Evolutionary conservation across 2,888 invertebrate genomes (phyloP).

Genomic region (Amblyjoppa fuscipennis): DNA sequence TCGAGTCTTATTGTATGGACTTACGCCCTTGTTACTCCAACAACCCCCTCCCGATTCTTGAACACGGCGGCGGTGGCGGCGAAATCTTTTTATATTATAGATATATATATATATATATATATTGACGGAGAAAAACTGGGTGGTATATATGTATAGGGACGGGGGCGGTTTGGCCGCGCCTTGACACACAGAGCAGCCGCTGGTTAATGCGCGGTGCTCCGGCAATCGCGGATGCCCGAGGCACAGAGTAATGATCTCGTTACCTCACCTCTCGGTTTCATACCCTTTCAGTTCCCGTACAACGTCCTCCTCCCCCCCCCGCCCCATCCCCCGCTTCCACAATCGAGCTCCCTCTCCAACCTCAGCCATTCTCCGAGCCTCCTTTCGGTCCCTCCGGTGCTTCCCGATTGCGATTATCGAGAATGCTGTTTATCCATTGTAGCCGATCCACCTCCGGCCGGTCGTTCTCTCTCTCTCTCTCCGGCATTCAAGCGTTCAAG

Average conservation of each 20-base stretch:
- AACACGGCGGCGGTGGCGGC: too few relatives aligned
- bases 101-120: constrained; percentile 4
- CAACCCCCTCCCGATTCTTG: too few relatives aligned
- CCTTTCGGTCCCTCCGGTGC: constrained; percentile 28
- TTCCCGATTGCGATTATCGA: constrained; percentile 67
- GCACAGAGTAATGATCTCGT: constrained; percentile 68
- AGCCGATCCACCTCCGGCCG: constrained; percentile 53
- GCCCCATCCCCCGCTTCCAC: constrained; percentile 9
- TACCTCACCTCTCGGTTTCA: constrained; percentile 59
- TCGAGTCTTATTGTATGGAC: too few relatives aligned
- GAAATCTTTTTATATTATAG: background rate
- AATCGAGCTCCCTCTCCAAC: constrained; percentile 2
- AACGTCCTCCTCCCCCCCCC: constrained; percentile 31
- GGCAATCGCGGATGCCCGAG: constrained; percentile 36
- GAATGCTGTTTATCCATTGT: constrained; percentile 65
- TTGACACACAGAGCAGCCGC: constrained; percentile 36
- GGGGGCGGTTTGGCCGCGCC: constrained; percentile 28
- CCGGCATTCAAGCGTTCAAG: constrained; percentile 16
- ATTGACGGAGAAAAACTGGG: constrained; percentile 17
- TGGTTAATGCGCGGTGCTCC: constrained; percentile 8
- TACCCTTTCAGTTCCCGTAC: constrained; percentile 49
- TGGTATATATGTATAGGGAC: constrained; percentile 9
- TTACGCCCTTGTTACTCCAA: too few relatives aligned
- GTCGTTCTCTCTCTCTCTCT: background rate
- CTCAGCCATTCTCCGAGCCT: constrained; percentile 13